Conservation (phyloP, 2,888 invertebrate genomes). For the Hipparchia sbordonii region DNA sequence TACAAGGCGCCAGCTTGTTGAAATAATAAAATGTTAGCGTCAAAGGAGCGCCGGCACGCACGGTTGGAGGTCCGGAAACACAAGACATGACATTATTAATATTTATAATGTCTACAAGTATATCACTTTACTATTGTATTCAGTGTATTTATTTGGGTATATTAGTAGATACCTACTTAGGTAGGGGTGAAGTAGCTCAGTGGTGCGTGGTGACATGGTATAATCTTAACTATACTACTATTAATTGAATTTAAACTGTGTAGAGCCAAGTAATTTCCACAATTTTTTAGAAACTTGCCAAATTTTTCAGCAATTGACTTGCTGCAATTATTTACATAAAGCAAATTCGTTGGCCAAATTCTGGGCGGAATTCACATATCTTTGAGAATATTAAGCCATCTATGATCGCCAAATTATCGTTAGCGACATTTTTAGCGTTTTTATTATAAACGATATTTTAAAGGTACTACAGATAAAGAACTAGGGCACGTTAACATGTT, state of each 20-base stretch:
- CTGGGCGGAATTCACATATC: too few relatives aligned
- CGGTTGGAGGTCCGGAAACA: conserved; percentile 26
- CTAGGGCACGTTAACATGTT: too few relatives aligned
- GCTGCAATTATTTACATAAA: too few relatives aligned
- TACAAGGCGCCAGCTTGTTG: conserved; percentile 17
- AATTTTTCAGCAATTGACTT: too few relatives aligned
- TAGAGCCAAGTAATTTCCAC: too few relatives aligned
- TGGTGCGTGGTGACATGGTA: background rate
- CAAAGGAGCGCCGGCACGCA: conserved; percentile 15
- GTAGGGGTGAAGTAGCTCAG: background rate
- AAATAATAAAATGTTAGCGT: conserved; percentile 13
- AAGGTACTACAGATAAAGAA: too few relatives aligned
- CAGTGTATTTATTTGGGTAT: conserved; percentile 9
- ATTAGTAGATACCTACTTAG: background rate
- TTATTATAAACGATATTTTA: too few relatives aligned
- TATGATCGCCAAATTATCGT: too few relatives aligned
- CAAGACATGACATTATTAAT: conserved; percentile 24
- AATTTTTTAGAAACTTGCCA: too few relatives aligned
- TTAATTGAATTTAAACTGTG: background rate
- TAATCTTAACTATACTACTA: background rate
- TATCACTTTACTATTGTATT: conserved; percentile 15
- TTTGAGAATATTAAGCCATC: too few relatives aligned
- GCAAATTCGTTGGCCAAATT: too few relatives aligned
- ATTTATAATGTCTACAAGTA: conserved; percentile 26
- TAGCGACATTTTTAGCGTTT: too few relatives aligned